Base-by-base conservation (phyloP, 1,140 invertebrate species). In the Drepana arcuata region DNA sequence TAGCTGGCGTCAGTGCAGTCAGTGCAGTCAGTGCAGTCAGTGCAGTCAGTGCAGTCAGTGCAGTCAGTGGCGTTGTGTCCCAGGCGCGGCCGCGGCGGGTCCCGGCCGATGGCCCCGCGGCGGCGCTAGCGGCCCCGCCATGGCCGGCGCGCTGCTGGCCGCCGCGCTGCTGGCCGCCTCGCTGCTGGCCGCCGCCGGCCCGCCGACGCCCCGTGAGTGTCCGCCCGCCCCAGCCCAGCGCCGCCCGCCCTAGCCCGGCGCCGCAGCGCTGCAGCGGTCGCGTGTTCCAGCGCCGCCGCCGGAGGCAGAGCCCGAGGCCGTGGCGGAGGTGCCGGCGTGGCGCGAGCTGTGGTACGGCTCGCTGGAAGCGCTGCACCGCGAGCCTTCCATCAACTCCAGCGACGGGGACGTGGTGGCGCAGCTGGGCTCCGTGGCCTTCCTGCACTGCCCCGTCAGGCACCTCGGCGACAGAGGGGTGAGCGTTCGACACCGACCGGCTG, bases 391-490 rank as follows among this genome's bases (percentile, higher is more conserved):
- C 61, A 81, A 82, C 55, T 69, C 66, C 56, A 78, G 77, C 18
- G 48, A 69, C 38, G 80, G 78, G 36, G 93, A 94, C 64, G 89
- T 93, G 25, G 91, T 91, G 12, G 92, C 91, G 35, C 93, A 94
- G 70, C 81, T 94, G 25, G 93, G 93, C 34, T 90, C 89, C 32
- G 90, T 91, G 5, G 93, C 92, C 41, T 94, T 93, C 74, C 86
- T 95, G 34, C 90, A 93, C 73, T 95, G 93, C 79, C 77, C 81
- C 32, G 79, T 83, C 43, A 60, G 77, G 7, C 65, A 83, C 53
- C 72, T 82, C 18, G 73, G 69, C 32, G 81, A 84, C 40, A 56
- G 77, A 26, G 80, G 80, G 30, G 80, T 83, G 23, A n/a, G 18
- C 43, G 35, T 23, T 23, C 12, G 14, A 23, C 12, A n/a, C 7